Base-by-base conservation (phyloP, 2,113 vertebrate genomes). In the Zootoca vivipara region DNA sequence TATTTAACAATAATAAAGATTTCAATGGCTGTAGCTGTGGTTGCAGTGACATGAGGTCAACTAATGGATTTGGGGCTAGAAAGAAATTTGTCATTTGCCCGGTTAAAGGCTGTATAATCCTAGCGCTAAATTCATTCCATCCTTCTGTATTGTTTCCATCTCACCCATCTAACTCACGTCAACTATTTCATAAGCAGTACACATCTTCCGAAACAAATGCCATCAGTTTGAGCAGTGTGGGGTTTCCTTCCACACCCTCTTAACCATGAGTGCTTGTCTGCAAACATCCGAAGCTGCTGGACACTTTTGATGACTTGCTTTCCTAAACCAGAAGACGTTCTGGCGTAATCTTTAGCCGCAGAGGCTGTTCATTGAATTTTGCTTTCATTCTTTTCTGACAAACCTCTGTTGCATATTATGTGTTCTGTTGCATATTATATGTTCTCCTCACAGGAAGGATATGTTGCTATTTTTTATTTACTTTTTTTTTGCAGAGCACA, bases 291-390 rank as follows among this genome's bases (percentile, higher is more conserved):
- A 28, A 0, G 67, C 95, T 95, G 91, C 92, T 90, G 95, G 88
- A 95, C 95, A 91, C 0, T 1, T 80, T 87, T 93, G 90, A 90
- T 93, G 92, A 95, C 92, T 93, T 87, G 58, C n/a, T 82, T 89
- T 90, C 93, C 95, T 96, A 95, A 94, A 83, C 69, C 78, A 87
- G 92, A 77, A 69, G 79, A 93, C 84, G 87, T 95, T 91, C 92
- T 93, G 90, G 93, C 95, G 90, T 93, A 89, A 82, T 94, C 70
- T 95, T 87, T 94, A 90, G 92, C 91, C 92, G 90, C 95, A 91
- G 90, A 33, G 82, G 26, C 65, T 94, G 85, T 95, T 96, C 70
- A 89, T 93, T 85, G 79, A 92, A 94, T 94, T 94, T 83, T 87
- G 77, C 80, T 91, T 90, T 93, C 89, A 93, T 87, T 93, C 94